These are phyloP conservation scores for Gasteruption jaculator DNA, from an alignment of 2,888 invertebrate species.

Conservation along the genomic window DNA sequence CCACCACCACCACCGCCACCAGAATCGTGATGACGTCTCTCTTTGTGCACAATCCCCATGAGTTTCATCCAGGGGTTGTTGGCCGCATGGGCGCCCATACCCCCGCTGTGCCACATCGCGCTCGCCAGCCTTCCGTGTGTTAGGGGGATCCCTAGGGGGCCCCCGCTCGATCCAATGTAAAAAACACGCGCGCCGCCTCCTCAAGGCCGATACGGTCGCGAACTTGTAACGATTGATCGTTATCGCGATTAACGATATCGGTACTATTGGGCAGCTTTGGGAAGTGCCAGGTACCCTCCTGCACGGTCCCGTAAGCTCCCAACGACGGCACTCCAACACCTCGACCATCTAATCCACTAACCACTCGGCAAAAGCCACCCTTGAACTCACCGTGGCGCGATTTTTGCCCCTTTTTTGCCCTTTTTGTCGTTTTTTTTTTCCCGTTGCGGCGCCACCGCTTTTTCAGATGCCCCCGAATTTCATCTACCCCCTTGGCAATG, in stretches of 20 bases:
- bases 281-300: conserved; percentile 44
- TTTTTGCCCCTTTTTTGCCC: not conserved
- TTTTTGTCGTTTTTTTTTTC: not conserved
- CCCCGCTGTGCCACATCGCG: conserved; percentile 73
- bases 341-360: conserved; percentile 47
- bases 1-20: conserved; percentile 45
- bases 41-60: conserved; percentile 78
- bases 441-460: not conserved
- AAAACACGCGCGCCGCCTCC: conserved; percentile 9
- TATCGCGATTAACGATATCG: conserved; percentile 5
- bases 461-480: too few species aligned
- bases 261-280: conserved; percentile 29
- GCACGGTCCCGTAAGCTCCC: conserved; percentile 49
- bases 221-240: not conserved
- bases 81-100: conserved; percentile 69
- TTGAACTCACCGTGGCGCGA: not conserved
- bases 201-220: conserved; percentile 3
- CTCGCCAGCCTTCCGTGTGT: conserved; percentile 45
- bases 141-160: conserved; percentile 37
- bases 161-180: conserved; percentile 27
- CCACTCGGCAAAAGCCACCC: conserved; percentile 6
- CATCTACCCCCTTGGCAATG: too few species aligned
- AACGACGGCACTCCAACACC: conserved; percentile 44
- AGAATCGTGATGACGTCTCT: conserved; percentile 65
- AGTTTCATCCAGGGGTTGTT: conserved; percentile 81